These are phyloP conservation scores for Beroe ovata DNA, from an alignment of 37 sponge, comb jelly and placozoan genomes.

Conservation along the genomic window DNA sequence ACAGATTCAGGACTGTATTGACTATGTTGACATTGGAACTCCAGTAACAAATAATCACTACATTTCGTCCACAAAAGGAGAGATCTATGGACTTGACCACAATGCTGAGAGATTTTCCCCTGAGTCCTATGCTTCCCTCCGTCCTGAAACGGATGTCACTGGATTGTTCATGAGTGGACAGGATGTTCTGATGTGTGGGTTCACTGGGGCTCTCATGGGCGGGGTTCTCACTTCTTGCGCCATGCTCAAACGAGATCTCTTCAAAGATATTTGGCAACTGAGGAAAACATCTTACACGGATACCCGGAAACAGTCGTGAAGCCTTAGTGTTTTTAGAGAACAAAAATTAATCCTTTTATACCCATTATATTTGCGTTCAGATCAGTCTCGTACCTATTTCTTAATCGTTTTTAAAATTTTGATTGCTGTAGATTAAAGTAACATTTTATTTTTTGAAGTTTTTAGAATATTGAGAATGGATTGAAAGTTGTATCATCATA, in stretches of 20 bases:
- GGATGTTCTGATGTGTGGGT: slow-evolving; percentile 81
- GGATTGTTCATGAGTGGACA: slow-evolving; percentile 90
- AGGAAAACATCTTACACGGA: slow-evolving; percentile 24
- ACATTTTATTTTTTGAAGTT: too few species aligned
- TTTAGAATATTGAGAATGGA: not conserved
- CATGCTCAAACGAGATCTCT: slow-evolving; percentile 79
- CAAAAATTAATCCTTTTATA: too few species aligned
- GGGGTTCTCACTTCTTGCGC: slow-evolving; percentile 77
- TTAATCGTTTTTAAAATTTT: too few species aligned
- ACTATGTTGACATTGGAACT: slow-evolving; percentile 86
- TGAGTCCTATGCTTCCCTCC: slow-evolving; percentile 69
- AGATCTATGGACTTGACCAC: slow-evolving; percentile 88
- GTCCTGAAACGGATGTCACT: slow-evolving; percentile 74
- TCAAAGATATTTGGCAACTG: slow-evolving; percentile 71
- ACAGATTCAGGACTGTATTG: slow-evolving; percentile 79
- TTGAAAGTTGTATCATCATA: too few species aligned
- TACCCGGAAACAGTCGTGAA: not conserved
- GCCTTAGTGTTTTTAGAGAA: too few species aligned
- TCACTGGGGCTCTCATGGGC: slow-evolving; percentile 79
- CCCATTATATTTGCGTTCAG: too few species aligned
- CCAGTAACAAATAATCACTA: slow-evolving; percentile 85
- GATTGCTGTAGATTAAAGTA: too few species aligned
- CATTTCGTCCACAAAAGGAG: slow-evolving; percentile 74
- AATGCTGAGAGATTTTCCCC: slow-evolving; percentile 73
- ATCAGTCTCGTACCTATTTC: too few species aligned